phyloP scores from a whole-genome alignment of 2,113 vertebrate species.

The Hoplias malabaricus region DNA sequence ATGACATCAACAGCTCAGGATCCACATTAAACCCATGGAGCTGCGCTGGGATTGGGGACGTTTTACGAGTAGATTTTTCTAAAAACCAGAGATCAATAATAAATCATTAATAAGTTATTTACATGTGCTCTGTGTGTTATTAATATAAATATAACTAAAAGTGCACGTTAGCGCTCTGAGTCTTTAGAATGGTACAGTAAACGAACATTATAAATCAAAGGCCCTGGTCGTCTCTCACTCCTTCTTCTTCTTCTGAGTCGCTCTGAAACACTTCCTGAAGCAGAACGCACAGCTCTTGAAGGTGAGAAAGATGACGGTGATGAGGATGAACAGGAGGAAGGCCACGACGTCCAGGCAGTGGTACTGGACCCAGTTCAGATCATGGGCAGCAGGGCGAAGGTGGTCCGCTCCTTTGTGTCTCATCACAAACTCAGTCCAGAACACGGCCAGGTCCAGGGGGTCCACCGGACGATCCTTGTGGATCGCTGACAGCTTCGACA shows the following conservation, averaged over 20 bases:
- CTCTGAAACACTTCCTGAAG: constrained; percentile 64
- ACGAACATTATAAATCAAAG: too few relatives aligned
- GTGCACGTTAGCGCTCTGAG: too few relatives aligned
- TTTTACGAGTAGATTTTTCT: too few relatives aligned
- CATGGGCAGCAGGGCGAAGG: constrained; percentile 81
- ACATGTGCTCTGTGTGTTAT: too few relatives aligned
- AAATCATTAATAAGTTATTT: too few relatives aligned
- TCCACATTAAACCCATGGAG: too few relatives aligned
- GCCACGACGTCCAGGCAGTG: constrained; percentile 85
- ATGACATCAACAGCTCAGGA: too few relatives aligned
- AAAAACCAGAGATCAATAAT: too few relatives aligned
- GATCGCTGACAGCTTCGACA: constrained; percentile 76
- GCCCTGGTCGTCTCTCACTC: constrained; percentile 59
- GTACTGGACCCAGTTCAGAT: constrained; percentile 93
- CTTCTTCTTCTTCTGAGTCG: constrained; percentile 64
- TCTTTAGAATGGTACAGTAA: too few relatives aligned
- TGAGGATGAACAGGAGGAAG: constrained; percentile 69
- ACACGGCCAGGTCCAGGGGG: constrained; percentile 84
- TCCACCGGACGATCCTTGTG: constrained; percentile 85
- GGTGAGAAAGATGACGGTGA: constrained; percentile 65
- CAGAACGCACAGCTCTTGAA: constrained; percentile 78
- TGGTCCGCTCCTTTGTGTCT: constrained; percentile 86
- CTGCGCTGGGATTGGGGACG: too few relatives aligned
- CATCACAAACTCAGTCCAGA: constrained; percentile 95
- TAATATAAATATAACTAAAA: too few relatives aligned